Conservation (phyloP, 2,888 invertebrate species). For the Leptothorax acervorum region DNA sequence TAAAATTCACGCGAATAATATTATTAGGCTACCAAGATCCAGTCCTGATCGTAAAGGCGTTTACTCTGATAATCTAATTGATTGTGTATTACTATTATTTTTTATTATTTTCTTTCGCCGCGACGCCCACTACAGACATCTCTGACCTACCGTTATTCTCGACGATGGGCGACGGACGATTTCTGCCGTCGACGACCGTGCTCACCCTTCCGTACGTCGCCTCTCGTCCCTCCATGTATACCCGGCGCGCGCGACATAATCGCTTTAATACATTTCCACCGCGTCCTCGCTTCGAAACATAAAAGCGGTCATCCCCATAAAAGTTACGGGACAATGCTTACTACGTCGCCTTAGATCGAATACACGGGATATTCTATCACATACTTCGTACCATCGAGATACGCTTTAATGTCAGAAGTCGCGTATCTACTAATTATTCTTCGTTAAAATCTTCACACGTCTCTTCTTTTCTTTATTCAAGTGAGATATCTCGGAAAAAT, state of each 20-base stretch:
- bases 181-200: constrained; percentile 47
- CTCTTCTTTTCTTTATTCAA: not conserved
- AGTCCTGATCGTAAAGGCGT: no score
- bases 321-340: constrained; percentile 70
- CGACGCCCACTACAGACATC: constrained; percentile 10
- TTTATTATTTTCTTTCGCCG: constrained; percentile 32
- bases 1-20: no score
- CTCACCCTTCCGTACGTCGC: constrained; percentile 35
- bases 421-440: not conserved
- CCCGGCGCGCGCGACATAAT: constrained; percentile 69
- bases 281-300: constrained; percentile 63
- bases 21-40: no score
- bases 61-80: no score
- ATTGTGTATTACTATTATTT: not conserved
- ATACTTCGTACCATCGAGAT: not conserved
- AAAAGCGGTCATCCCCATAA: constrained; percentile 70
- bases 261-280: constrained; percentile 74
- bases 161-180: constrained; percentile 22
- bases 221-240: constrained; percentile 38
- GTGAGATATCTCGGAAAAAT: not conserved
- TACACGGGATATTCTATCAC: not conserved
- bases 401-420: not conserved
- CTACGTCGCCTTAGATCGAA: constrained; percentile 40
- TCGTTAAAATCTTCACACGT: not conserved
- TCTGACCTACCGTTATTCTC: constrained; percentile 57